Evolutionary conservation across 2,888 invertebrate species (phyloP).

Genomic region (Drosophila kanekoi): DNA sequence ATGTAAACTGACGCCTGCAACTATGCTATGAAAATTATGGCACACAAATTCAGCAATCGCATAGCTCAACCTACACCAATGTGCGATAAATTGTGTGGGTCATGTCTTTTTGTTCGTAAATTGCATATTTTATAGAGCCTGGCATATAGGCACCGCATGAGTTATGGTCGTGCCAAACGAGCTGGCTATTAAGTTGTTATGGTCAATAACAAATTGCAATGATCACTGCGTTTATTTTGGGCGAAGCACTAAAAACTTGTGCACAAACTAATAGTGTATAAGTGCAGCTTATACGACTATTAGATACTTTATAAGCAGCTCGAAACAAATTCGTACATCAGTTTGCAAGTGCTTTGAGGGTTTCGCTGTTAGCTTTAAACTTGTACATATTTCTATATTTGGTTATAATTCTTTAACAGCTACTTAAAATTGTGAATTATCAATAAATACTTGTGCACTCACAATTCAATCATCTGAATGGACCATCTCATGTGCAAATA

Average conservation of each 20-base stretch:
- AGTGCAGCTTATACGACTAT: not conserved
- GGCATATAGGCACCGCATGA: not conserved
- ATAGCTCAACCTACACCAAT: slow-evolving; percentile 9
- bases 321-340: no score
- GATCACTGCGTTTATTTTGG: not conserved
- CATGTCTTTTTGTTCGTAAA: slow-evolving; percentile 9
- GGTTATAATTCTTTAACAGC: no score
- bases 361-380: no score
- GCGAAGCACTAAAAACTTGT: not conserved
- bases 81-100: slow-evolving; percentile 23
- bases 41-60: slow-evolving; percentile 22
- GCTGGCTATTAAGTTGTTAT: slow-evolving; percentile 27
- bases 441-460: not conserved
- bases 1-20: slow-evolving; percentile 57
- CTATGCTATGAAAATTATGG: slow-evolving; percentile 50
- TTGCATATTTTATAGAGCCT: slow-evolving; percentile 11
- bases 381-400: no score
- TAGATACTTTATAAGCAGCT: not conserved
- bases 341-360: no score
- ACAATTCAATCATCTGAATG: slow-evolving; percentile 7
- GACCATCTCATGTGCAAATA: slow-evolving; percentile 2
- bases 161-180: slow-evolving; percentile 1
- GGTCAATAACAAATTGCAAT: slow-evolving; percentile 29
- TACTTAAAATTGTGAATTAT: not conserved
- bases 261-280: not conserved